Evolutionary conservation across 2,888 invertebrate species (phyloP), one percentile per base, ranked within the genome.

Genomic region (Drosophila fungiperda): DNA sequence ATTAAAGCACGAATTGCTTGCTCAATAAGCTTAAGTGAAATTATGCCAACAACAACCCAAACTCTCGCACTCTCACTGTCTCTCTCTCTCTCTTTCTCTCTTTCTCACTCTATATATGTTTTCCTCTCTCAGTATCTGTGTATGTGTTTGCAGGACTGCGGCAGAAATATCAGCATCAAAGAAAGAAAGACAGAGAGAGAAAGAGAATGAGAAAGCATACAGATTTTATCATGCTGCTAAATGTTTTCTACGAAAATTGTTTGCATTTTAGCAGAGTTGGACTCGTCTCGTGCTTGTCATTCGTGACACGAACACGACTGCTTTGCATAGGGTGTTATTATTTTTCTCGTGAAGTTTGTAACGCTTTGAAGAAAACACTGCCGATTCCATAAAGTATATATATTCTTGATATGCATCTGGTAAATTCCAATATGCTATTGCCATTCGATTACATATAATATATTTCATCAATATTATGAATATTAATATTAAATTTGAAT

Each of bases 1-100:
- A 89, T 84, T 84, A 89, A 82, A 78, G 83, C 83, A 87, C 64
- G 88, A 90, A 86, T 83, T 85, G 83, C 90, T 83, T 73, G 73
- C 72, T 69, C 72, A 71, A 70, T 54, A 70, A 74, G 73, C 58
- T 78, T 54, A 66, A 70, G 78, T 83, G 82, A 70, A 77, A 87
- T 73, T 69, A 79, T 65, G 64, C 54, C 48, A 36, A 63, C 53
- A 53, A 35, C 20, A 63, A 23, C 48, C 33, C 9, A 42, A n/a
- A 8, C 49, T n/a, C 26, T 17, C 26, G 17, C 26, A 1, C 23
- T 15, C 12, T 45, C 45, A 23, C 45, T 15, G 4, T 40, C 50
- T 33, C 12, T 26, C 32, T 33, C 15, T 2, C 32, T 11, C n/a
- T 11, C n/a, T 2, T 2, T 12, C 38, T 40, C 50, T 33, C 12